Percentiles rank a stretch among this genome's conserved stretches.
phyloP scores from a whole-genome alignment of 2,888 invertebrate genomes.

The Anticlea derivata region DNA sequence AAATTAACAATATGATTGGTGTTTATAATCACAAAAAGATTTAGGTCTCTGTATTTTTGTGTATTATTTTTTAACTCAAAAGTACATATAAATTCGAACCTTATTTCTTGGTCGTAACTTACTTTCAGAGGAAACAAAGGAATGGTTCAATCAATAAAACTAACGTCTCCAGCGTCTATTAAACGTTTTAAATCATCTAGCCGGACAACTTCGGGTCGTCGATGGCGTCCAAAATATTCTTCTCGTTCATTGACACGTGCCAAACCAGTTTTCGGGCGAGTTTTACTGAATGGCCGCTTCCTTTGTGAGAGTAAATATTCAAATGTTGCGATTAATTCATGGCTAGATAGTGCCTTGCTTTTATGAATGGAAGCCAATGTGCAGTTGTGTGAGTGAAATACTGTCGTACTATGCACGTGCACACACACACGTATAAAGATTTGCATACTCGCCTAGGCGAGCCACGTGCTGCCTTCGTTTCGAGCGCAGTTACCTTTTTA shows the following conservation, averaged over 20 bases:
- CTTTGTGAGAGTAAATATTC: conserved; percentile 82
- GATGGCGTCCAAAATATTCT: conserved; percentile 77
- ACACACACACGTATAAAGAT: conserved; percentile 57
- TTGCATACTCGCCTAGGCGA: conserved; percentile 75
- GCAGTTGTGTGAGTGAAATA: conserved; percentile 61
- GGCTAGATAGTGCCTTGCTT: conserved; percentile 78
- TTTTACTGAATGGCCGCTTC: conserved; percentile 82
- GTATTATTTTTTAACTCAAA: no score
- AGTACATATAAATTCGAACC: no score
- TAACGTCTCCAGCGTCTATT: conserved; percentile 66
- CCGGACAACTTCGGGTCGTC: conserved; percentile 58
- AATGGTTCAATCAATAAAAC: conserved; percentile 62
- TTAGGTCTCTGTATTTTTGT: no score
- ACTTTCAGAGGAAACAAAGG: conserved; percentile 27
- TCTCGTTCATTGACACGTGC: conserved; percentile 83
- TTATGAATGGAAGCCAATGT: conserved; percentile 77
- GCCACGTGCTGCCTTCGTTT: conserved; percentile 74
- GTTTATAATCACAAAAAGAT: not conserved
- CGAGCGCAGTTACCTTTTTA: conserved; percentile 75
- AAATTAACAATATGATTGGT: no score
- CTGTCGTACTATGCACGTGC: conserved; percentile 48
- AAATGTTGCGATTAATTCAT: conserved; percentile 84
- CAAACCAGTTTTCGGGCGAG: conserved; percentile 78
- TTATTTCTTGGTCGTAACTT: not conserved
- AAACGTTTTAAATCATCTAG: conserved; percentile 76